Evolutionary conservation across 1,140 invertebrate genomes (phyloP).

Genomic region (Eurosta solidaginis): DNA sequence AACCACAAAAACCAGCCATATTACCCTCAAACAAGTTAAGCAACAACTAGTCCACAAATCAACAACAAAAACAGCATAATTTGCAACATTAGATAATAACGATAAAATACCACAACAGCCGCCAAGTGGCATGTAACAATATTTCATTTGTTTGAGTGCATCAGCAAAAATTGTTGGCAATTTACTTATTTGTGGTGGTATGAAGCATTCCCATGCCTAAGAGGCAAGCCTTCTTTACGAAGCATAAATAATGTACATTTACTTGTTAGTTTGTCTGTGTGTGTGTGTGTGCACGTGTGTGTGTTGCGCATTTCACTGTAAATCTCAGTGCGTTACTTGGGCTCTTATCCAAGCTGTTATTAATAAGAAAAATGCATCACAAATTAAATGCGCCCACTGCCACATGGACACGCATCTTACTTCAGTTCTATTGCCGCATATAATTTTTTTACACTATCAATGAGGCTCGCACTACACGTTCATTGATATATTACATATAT

Average conservation of each 20-base stretch:
- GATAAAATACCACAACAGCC: slow-evolving; percentile 3
- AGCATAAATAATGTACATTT: background rate
- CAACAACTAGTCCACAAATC: background rate
- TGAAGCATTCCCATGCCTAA: background rate
- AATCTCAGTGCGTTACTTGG: background rate
- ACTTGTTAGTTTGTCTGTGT: background rate
- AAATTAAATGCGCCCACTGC: background rate
- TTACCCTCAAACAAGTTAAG: background rate
- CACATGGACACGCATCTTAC: background rate
- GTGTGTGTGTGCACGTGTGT: background rate
- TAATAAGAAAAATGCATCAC: background rate
- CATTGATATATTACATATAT: no score
- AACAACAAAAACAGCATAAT: background rate
- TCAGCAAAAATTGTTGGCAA: slow-evolving; percentile 23
- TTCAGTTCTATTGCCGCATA: no score
- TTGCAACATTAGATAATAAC: background rate
- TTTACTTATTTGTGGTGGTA: background rate
- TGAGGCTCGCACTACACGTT: no score
- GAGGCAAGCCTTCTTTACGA: background rate
- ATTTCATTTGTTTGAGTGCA: slow-evolving; percentile 15
- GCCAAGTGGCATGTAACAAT: slow-evolving; percentile 15
- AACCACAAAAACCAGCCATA: background rate
- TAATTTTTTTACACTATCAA: no score
- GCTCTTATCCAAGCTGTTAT: background rate
- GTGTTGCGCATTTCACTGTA: background rate